A percentile compares a stretch with the other conserved stretches of the same genome.
phyloP scores from a whole-genome alignment of 2,113 vertebrate genomes.

The Gracilinanus agilis region DNA sequence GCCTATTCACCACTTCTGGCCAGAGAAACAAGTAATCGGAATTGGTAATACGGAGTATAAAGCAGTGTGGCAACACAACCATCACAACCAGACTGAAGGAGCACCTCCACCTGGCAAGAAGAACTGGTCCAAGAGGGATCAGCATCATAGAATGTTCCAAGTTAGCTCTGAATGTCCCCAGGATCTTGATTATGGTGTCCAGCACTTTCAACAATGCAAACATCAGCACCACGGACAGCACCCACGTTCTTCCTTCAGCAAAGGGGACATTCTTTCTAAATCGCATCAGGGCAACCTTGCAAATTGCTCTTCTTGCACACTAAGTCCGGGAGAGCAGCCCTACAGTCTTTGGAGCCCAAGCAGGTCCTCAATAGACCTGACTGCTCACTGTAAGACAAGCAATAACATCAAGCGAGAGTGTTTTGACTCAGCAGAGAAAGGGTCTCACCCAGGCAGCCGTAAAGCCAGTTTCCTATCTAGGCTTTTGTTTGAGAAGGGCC shows the following conservation, averaged over 20 bases:
- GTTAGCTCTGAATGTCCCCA: slow-evolving; percentile 70
- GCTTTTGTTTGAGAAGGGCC: slow-evolving; percentile 86
- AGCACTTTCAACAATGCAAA: slow-evolving; percentile 52
- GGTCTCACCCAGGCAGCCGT: slow-evolving; percentile 81
- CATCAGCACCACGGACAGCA: slow-evolving; percentile 82
- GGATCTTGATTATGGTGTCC: slow-evolving; percentile 61
- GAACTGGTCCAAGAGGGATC: slow-evolving; percentile 76
- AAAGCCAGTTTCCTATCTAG: slow-evolving; percentile 92
- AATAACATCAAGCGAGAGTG: slow-evolving; percentile 79
- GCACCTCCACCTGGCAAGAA: slow-evolving; percentile 65
- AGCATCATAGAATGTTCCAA: slow-evolving; percentile 77
- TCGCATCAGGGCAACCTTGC: slow-evolving; percentile 61
- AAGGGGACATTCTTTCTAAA: slow-evolving; percentile 78
- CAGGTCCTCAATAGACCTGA: slow-evolving; percentile 82
- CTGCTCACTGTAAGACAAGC: slow-evolving; percentile 85
- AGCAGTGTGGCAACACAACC: slow-evolving; percentile 64
- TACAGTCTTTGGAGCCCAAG: slow-evolving; percentile 68
- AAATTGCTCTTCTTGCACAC: slow-evolving; percentile 54
- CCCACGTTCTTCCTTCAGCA: slow-evolving; percentile 79
- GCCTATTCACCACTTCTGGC: slow-evolving; percentile 72
- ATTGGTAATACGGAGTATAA: slow-evolving; percentile 75
- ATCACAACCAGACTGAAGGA: slow-evolving; percentile 64
- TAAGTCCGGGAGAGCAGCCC: slow-evolving; percentile 62
- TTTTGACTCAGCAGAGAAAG: slow-evolving; percentile 87
- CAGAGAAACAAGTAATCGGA: slow-evolving; percentile 76